Conservation (phyloP, 2,113 vertebrate species). For the Pyxicephalus adspersus region DNA sequence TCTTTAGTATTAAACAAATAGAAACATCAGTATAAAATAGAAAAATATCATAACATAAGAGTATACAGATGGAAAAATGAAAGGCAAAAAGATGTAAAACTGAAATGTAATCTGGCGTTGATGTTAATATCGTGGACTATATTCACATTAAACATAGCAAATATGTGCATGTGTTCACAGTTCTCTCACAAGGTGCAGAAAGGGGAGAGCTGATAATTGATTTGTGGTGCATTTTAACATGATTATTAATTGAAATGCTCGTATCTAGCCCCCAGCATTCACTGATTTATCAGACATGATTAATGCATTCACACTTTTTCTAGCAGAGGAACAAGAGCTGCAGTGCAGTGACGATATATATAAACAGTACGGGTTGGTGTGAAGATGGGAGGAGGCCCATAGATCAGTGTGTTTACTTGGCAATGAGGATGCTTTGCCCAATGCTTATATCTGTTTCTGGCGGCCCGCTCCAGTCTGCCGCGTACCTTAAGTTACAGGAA, state of each 20-base stretch:
- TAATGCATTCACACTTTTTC: constrained; percentile 28
- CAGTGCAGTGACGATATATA: background rate
- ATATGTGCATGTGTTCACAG: background rate
- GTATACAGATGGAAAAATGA: too few species aligned
- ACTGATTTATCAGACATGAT: constrained; percentile 27
- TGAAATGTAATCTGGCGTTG: too few species aligned
- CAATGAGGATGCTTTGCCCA: background rate
- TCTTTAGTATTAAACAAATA: too few species aligned
- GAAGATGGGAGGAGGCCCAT: background rate
- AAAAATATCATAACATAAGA: too few species aligned
- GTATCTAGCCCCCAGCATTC: background rate
- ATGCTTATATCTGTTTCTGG: background rate
- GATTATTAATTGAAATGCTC: constrained; percentile 12
- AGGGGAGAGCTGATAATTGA: constrained; percentile 8
- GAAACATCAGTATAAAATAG: too few species aligned
- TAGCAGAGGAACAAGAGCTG: constrained; percentile 5
- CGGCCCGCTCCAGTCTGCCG: background rate
- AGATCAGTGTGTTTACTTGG: background rate
- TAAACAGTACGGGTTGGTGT: background rate
- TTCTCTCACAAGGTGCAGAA: background rate
- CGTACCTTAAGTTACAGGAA: constrained; percentile 28
- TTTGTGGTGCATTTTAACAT: background rate
- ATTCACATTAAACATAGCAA: too few species aligned
- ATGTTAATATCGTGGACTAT: too few species aligned
- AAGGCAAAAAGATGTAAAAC: too few species aligned